Conservation (phyloP, 2,797 vertebrate genomes). For the Cygnus olor region DNA sequence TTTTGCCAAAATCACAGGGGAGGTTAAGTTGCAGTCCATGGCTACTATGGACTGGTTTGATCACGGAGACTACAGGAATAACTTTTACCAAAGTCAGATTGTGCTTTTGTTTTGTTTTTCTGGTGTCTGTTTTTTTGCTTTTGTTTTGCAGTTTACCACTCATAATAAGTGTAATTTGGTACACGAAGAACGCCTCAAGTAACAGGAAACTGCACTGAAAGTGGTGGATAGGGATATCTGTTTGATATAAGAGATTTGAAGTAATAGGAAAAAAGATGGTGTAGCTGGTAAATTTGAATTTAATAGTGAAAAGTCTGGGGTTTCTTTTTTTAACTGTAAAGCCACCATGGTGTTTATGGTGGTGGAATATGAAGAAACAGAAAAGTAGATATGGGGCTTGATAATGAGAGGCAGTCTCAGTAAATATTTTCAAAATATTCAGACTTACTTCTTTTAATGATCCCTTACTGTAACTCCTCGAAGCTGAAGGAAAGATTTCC, state of each 20-base stretch:
- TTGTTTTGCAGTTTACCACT: not conserved
- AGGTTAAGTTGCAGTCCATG: not conserved
- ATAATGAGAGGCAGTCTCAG: not conserved
- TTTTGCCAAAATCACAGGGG: not conserved
- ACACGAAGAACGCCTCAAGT: not conserved
- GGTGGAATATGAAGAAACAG: not conserved
- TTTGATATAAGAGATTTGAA: not conserved
- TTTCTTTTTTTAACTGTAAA: not conserved
- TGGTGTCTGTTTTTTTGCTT: not conserved
- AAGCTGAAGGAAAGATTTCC: not conserved
- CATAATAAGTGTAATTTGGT: not conserved
- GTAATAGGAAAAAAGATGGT: not conserved
- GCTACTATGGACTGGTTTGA: not conserved
- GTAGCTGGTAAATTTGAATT: not conserved
- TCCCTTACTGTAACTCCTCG: not conserved
- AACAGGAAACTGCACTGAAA: not conserved
- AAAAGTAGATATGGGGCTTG: not conserved
- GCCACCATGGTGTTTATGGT: not conserved
- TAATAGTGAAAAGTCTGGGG: not conserved
- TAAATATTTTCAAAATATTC: not conserved
- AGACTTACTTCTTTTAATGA: not conserved
- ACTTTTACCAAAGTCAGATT: not conserved
- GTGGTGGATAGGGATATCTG: not conserved
- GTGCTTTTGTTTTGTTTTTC: not conserved
- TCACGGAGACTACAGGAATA: not conserved